Evolutionary conservation across 2,888 invertebrate genomes (phyloP), one percentile per base, ranked within the genome.

Genomic region (Diploptera punctata): DNA sequence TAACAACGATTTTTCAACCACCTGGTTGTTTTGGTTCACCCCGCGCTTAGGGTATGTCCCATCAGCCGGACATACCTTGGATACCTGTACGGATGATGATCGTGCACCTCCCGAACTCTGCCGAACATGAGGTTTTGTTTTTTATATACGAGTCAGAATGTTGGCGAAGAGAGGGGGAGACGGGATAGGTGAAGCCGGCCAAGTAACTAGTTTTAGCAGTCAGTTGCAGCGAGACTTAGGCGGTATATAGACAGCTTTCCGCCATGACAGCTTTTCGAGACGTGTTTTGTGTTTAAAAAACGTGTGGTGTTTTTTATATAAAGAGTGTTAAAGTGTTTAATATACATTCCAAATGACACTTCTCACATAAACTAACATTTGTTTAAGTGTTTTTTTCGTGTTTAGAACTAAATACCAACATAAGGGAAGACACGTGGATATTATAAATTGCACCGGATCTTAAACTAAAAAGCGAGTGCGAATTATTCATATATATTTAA

Each of bases 21-120:
- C 29, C 57, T 57, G 57, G 52, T 13, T 33, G 10, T 10, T 33
- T 7, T 10, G 7, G 7, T 10, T 33, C 5, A 5, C 5, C 5
- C 10, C 33, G 7, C 33, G 10, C 33, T 10, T 33, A 33, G 33
- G 33, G 33, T 33, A 5, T 10, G n/a, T n/a, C 57, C n/a, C n/a
- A n/a, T n/a, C n/a, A n/a, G n/a, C n/a, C 68, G 43, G 57, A 68
- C 68, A 57, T 68, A 68, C 38, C 57, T 54, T 21, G 31, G 68
- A 57, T 68, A 57, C 68, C 57, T 68, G 54, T 26, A 31, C 13
- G n/a, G 68, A 13, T 54, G 38, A 21, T 5, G 1, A 54, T n/a
- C 52, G 61, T 13, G 26, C 16, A 21, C 33, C 7, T 13, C 54
- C 7, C 54, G 68, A 68, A 33, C 49, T 18, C 38, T 18, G 62